A percentile compares a stretch with the other conserved stretches of the same genome.
Conservation (phyloP, 2,113 vertebrate species). For the Crotalus horridus region DNA sequence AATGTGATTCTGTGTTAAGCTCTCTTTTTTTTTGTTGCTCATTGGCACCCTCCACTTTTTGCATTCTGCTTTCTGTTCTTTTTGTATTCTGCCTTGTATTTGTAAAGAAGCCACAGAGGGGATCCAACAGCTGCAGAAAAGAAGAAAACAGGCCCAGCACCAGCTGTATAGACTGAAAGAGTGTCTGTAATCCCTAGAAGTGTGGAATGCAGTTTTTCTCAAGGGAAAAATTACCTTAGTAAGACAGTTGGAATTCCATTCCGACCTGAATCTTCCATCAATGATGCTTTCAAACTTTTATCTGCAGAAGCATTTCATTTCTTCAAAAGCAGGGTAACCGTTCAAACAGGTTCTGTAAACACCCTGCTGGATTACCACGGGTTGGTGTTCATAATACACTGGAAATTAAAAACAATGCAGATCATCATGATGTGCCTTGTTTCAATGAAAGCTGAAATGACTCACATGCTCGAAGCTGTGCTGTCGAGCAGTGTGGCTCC, state of each 20-base stretch:
- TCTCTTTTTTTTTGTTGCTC: not conserved
- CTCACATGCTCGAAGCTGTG: not conserved
- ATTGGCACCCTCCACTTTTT: not conserved
- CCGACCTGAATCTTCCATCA: not conserved
- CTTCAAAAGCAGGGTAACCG: not conserved
- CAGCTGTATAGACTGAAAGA: not conserved
- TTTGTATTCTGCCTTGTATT: not conserved
- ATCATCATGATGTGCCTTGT: not conserved
- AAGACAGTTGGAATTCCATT: not conserved
- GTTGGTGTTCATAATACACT: not conserved
- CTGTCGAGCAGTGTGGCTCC: not conserved
- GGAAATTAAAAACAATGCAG: not conserved
- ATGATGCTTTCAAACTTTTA: not conserved
- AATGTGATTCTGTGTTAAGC: not conserved
- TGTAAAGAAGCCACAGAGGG: not conserved
- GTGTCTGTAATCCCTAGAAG: not conserved
- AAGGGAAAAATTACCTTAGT: not conserved
- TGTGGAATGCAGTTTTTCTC: not conserved
- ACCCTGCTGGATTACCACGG: not conserved
- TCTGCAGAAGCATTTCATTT: not conserved
- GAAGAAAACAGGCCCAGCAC: not conserved
- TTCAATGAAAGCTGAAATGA: not conserved
- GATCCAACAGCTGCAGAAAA: not conserved
- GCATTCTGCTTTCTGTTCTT: not conserved
- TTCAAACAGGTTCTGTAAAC: not conserved